A percentile compares a stretch with the other conserved stretches of the same genome.
These are phyloP conservation scores for Chiloscyllium punctatum DNA, from an alignment of 2,797 vertebrate genomes.

Conservation along the genomic window DNA sequence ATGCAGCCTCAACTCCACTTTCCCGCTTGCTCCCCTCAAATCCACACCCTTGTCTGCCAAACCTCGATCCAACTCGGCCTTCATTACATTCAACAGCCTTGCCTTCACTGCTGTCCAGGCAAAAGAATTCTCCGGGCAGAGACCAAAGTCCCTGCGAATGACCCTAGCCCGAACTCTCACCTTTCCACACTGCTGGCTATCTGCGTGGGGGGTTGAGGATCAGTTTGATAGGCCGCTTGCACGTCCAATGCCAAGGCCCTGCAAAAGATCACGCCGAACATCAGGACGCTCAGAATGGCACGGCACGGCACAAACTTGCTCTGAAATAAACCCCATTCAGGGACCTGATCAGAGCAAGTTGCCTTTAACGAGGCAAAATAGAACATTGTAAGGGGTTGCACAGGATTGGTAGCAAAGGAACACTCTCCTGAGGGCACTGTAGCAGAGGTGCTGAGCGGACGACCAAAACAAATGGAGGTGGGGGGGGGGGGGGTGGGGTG, in stretches of 20 bases:
- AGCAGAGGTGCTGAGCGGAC: not conserved
- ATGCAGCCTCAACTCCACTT: not conserved
- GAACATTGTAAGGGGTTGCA: not conserved
- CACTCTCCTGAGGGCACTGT: not conserved
- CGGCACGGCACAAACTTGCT: not conserved
- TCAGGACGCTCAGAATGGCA: not conserved
- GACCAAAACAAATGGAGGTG: too few species aligned
- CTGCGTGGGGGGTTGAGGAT: conserved; percentile 54
- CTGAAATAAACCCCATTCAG: not conserved
- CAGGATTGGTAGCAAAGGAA: not conserved
- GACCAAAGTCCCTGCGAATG: too few species aligned
- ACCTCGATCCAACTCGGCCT: too few species aligned
- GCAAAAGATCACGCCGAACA: conserved; percentile 34
- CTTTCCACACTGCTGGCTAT: conserved; percentile 39
- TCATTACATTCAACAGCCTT: too few species aligned
- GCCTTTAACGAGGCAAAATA: not conserved
- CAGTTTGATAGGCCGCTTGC: conserved; percentile 68
- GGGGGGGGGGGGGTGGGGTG: not conserved
- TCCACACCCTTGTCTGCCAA: too few species aligned
- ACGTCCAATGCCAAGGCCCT: conserved; percentile 79
- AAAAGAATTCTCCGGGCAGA: too few species aligned
- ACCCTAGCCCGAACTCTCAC: not conserved
- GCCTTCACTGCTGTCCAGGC: too few species aligned
- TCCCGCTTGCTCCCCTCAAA: not conserved
- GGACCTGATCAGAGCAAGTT: too few species aligned